Percentiles rank a stretch among this genome's conserved stretches.
phyloP scores from a whole-genome alignment of 2,888 invertebrate genomes.

The Ophioninae sp. region DNA sequence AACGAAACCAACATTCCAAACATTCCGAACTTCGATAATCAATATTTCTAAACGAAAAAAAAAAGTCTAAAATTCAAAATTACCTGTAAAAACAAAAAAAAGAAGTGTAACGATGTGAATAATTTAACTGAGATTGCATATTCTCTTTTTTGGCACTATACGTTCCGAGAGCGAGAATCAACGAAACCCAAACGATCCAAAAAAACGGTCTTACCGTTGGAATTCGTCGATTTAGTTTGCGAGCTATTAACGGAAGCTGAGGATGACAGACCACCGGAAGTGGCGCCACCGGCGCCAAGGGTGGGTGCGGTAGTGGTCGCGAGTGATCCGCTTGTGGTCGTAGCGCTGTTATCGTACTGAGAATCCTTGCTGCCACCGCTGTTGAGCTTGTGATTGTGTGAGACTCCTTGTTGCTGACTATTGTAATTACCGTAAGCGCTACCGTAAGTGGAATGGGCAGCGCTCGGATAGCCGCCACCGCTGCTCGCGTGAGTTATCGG shows the following conservation, averaged over 20 bases:
- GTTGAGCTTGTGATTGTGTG: constrained; percentile 78
- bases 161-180: no score
- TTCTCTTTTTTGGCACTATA: no score
- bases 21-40: no score
- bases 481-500: constrained; percentile 77
- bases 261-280: constrained; percentile 72
- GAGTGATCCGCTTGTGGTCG: constrained; percentile 76
- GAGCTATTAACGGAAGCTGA: constrained; percentile 77
- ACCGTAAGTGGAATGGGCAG: constrained; percentile 77
- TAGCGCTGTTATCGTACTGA: constrained; percentile 76
- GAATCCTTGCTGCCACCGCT: constrained; percentile 76
- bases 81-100: no score
- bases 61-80: no score
- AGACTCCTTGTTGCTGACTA: constrained; percentile 74
- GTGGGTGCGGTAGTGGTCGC: constrained; percentile 76
- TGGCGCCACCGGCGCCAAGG: constrained; percentile 62
- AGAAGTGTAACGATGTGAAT: no score
- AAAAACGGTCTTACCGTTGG: constrained; percentile 71
- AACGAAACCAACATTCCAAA: no score
- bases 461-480: constrained; percentile 75
- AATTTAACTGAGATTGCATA: no score
- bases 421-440: constrained; percentile 76
- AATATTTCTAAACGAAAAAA: no score
- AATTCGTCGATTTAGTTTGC: constrained; percentile 78
- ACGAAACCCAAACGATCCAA: background rate